Base-by-base conservation (phyloP, 2,113 vertebrate genomes). In the Heterocephalus glaber region DNA sequence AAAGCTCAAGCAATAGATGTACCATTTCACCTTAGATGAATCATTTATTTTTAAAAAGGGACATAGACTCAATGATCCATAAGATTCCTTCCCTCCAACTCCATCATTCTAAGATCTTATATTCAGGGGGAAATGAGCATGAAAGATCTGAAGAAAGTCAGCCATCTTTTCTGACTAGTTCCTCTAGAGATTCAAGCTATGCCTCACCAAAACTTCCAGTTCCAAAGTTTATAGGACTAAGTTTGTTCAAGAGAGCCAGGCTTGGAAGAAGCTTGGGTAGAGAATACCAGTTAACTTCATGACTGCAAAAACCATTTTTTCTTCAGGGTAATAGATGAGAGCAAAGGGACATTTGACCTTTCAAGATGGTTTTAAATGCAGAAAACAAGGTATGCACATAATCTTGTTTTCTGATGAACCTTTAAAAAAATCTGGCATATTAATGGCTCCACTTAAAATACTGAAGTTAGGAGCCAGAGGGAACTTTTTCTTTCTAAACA, bases 341-440 rank as follows among this genome's bases (percentile, higher is more conserved):
- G 89, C 86, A 90, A 90, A 97, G 86, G 86, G 54, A 96, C 76
- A 52, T 94, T 92, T 94, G 94, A 94, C 81, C 89, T 95, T 95
- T 81, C 66, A 91, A 81, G 85, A 95, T 94, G 47, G 86, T 96
- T 95, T 70, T 79, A n/a, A 89, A 96, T 94, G 92, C 61, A 95
- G 95, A 96, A 92, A 95, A 96, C 44, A 95, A 97, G 96, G 94
- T 97, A 90, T 96, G 97, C 92, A 93, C 82, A 86, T 60, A 90
- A 92, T 87, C 97, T 96, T 97, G 54, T 97, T 98, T 98, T 97
- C 92, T 98, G 98, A 95, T 30, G 8, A 87, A 98, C 92, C 68
- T 97, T 98, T 95, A 96, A 97, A 97, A 98, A 98, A 98, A 95
- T 97, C 90, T 98, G 98, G 98, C 97, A 89, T 96, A 94, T 98